Evolutionary conservation across 2,113 vertebrate species (phyloP).

Genomic region (Sinocyclocheilus maitianheensis): DNA sequence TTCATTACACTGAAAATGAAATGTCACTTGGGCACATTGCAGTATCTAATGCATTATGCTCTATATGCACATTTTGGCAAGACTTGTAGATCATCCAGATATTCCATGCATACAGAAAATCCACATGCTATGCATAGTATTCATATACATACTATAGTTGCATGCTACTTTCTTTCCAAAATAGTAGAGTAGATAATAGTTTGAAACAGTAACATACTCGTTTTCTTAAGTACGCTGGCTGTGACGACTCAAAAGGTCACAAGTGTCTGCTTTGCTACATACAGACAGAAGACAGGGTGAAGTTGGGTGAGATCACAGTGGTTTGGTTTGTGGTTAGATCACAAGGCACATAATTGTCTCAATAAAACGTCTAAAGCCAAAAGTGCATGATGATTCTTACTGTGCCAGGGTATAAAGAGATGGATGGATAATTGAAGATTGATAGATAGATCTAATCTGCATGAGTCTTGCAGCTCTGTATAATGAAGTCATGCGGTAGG

Average conservation of each 20-base stretch:
- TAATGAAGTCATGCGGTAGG: neutral
- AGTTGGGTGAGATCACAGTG: neutral
- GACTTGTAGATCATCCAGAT: too few relatives aligned
- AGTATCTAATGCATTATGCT: neutral
- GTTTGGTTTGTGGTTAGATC: neutral
- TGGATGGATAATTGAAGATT: neutral
- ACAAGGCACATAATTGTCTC: neutral
- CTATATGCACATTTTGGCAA: neutral
- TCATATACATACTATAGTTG: neutral
- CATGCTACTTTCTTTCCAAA: neutral
- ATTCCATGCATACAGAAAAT: too few relatives aligned
- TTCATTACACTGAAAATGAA: neutral
- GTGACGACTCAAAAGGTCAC: neutral
- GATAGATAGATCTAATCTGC: neutral
- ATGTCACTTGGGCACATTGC: neutral
- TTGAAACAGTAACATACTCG: neutral
- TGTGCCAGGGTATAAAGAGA: neutral
- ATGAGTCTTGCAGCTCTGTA: neutral
- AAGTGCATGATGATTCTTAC: neutral
- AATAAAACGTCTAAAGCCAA: neutral
- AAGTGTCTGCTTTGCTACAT: neutral
- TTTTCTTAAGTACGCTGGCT: neutral
- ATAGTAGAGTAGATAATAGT: neutral
- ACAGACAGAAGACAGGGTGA: neutral
- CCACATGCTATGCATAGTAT: neutral